These are phyloP conservation scores for Sturnira hondurensis DNA, from an alignment of 2,113 vertebrate genomes.

Conservation along the genomic window DNA sequence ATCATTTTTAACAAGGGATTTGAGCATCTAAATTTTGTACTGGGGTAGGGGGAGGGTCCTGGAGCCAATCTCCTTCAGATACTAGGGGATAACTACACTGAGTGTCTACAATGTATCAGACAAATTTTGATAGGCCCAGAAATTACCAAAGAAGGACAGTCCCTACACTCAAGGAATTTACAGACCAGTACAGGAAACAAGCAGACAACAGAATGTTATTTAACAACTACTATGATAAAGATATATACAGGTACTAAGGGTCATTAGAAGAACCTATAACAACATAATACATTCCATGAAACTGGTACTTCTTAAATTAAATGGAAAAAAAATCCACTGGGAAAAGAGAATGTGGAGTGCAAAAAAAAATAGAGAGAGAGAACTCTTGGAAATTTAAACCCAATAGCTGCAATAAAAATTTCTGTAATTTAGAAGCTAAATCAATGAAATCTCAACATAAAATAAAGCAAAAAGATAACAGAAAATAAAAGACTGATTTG, in stretches of 20 bases:
- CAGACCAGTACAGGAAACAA: background rate
- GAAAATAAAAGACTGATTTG: background rate
- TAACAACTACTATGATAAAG: background rate
- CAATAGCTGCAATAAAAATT: background rate
- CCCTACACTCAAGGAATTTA: background rate
- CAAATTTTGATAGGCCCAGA: background rate
- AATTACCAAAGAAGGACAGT: background rate
- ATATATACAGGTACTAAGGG: background rate
- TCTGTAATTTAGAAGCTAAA: background rate
- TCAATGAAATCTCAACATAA: background rate
- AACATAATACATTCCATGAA: background rate
- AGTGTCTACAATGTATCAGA: background rate
- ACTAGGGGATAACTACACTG: background rate
- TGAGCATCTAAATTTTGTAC: background rate
- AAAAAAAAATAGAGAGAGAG: background rate
- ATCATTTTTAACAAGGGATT: background rate
- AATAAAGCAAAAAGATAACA: background rate
- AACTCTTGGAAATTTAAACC: background rate
- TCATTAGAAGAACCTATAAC: background rate
- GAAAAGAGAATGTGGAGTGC: background rate
- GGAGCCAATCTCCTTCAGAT: background rate
- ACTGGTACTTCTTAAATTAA: background rate
- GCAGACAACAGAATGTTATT: background rate
- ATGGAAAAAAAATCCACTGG: background rate
- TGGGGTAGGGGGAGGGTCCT: background rate